phyloP scores from a whole-genome alignment of 1,140 invertebrate genomes.

The Apis cerana region DNA sequence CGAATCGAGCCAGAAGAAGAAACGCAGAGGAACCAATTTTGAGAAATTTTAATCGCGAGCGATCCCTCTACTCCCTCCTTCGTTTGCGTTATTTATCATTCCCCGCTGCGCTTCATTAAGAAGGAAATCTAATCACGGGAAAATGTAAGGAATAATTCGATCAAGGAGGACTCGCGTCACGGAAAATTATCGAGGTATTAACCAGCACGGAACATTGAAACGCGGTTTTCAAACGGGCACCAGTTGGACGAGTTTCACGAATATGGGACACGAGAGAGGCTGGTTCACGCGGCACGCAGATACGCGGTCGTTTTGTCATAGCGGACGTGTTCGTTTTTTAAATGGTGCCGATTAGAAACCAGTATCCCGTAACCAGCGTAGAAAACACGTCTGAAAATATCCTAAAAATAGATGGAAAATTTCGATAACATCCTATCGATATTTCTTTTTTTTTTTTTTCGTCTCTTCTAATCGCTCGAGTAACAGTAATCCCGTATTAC shows the following conservation, averaged over 20 bases:
- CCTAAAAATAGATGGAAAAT: conserved; percentile 15
- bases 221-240: conserved; percentile 6
- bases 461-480: too few relatives aligned
- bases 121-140: background rate
- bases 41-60: too few relatives aligned
- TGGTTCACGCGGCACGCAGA: conserved; percentile 10
- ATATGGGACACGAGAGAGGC: conserved; percentile 34
- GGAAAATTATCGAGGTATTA: background rate
- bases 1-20: too few relatives aligned
- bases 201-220: conserved; percentile 6
- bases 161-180: background rate
- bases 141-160: too few relatives aligned
- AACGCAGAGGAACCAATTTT: too few relatives aligned
- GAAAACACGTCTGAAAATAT: background rate
- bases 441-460: too few relatives aligned
- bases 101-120: too few relatives aligned
- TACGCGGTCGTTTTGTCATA: conserved; percentile 16
- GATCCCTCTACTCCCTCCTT: too few relatives aligned
- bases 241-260: conserved; percentile 43
- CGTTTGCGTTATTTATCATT: too few relatives aligned
- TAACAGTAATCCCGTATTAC: too few relatives aligned
- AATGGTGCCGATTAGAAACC: conserved; percentile 20
- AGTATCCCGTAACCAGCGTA: conserved; percentile 5
- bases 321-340: conserved; percentile 32
- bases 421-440: background rate